A percentile compares a stretch with the other conserved stretches of the same genome.
These are phyloP conservation scores for Metaphire vulgaris DNA, from an alignment of 1,140 invertebrate species.

Conservation along the genomic window DNA sequence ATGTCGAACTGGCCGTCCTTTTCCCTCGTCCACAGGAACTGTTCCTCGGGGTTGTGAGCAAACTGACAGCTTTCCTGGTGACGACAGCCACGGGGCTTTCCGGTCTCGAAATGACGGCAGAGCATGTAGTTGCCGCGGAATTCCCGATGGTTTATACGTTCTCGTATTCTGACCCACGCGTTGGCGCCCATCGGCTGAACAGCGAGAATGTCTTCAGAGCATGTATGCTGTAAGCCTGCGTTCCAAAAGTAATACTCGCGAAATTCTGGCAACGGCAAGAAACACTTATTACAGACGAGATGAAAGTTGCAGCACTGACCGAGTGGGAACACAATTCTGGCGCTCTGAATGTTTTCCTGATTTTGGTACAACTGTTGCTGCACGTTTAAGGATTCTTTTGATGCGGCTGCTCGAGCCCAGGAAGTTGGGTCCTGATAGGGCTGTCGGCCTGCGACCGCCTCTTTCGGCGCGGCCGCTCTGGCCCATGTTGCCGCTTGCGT, in stretches of 20 bases:
- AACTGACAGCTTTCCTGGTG: conserved; percentile 41
- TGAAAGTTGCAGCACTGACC: not conserved
- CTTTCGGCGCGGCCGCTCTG: too few species aligned
- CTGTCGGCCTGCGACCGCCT: too few species aligned
- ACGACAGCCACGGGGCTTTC: not conserved
- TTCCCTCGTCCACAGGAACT: conserved; percentile 42
- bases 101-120: not conserved
- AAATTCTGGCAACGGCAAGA: not conserved
- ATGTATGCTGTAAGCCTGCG: not conserved
- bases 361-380: not conserved
- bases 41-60: conserved; percentile 40
- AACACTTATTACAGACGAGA: not conserved
- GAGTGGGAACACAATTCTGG: not conserved
- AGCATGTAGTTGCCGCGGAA: conserved; percentile 9
- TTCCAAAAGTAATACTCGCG: not conserved
- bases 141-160: not conserved
- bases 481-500: too few species aligned
- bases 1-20: conserved; percentile 36
- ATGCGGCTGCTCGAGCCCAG: not conserved
- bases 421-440: too few species aligned
- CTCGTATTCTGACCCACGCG: not conserved
- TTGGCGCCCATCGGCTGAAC: not conserved
- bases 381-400: not conserved
- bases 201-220: not conserved
- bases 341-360: not conserved